Evolutionary conservation across 1,140 invertebrate species (phyloP), one percentile per base, ranked within the genome.

Genomic region (Hormaphis cornu): DNA sequence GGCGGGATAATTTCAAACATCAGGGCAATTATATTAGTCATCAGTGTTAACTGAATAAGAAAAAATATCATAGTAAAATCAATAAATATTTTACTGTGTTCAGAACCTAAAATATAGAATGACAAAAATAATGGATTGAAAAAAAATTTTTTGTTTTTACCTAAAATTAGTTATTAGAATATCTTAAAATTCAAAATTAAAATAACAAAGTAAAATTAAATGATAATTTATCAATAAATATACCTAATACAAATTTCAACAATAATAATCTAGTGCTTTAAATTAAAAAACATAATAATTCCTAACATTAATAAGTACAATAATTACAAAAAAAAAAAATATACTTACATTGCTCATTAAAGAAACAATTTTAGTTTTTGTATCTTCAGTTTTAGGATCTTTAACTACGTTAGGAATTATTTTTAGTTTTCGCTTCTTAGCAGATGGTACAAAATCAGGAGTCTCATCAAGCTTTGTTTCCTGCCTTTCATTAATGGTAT

Each of bases 351-450:
- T 66, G 8, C 1, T 50, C 44, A 66, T 66, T 8, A 50, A 48
- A 4, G 16, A 50, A 3, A 35, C 10, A 10, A 12, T 50, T 35
- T 66, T 66, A 35, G 2, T 22, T 66, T n/a, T 24, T n/a, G 61
- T 20, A 35, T 50, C 44, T 66, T 18, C 28, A 22, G 9, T 24
- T 35, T 35, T 35, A 0, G 12, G 3, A 14, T 7, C 7, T 9
- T 66, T 44, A 50, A 66, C 50, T 50, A 24, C n/a, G 24, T 66
- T 66, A 16, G 61, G 61, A 50, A 66, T 66, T 50, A 66, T 50
- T 24, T 66, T 66, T 35, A 66, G 30, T 66, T 66, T 66, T 8
- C 61, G 42, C 10, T 50, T 50, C 50, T 66, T 66, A 16, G 30
- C 1, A 1, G 9, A 33, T 22, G 44, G 44, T 22, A n/a, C 35